phyloP scores from a whole-genome alignment of 2,797 vertebrate genomes.

The Sebastes trivittatus region DNA sequence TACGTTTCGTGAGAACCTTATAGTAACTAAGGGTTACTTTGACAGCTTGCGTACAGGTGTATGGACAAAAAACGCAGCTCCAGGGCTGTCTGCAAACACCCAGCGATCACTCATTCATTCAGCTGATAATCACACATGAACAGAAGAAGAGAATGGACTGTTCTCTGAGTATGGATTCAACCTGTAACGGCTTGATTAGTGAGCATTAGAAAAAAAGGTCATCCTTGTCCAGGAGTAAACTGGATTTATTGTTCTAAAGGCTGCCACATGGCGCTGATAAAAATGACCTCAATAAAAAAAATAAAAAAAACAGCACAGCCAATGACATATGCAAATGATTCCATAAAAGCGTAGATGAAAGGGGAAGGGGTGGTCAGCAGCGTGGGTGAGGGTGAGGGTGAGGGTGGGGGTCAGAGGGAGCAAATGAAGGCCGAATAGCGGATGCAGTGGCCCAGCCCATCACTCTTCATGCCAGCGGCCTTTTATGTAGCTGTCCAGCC shows the following conservation, averaged over 20 bases:
- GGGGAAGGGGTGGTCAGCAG: conserved; percentile 29
- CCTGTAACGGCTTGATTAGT: conserved; percentile 69
- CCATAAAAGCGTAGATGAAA: conserved; percentile 67
- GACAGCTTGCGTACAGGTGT: not conserved
- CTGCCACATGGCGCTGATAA: conserved; percentile 64
- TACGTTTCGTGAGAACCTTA: not conserved
- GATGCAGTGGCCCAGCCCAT: conserved; percentile 58
- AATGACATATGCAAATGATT: conserved; percentile 81
- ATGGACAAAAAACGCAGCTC: not conserved
- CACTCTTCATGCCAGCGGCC: conserved; percentile 71
- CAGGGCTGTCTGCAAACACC: not conserved
- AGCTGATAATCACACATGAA: conserved; percentile 39
- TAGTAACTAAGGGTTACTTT: not conserved
- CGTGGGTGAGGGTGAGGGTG: conserved; percentile 14
- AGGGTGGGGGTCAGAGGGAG: conserved; percentile 44
- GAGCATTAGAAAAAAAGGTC: conserved; percentile 67
- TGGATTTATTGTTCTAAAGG: conserved; percentile 75
- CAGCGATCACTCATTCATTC: not conserved
- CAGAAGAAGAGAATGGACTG: conserved; percentile 21
- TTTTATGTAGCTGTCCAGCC: conserved; percentile 70
- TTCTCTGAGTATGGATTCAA: conserved; percentile 23
- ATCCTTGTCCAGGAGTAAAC: conserved; percentile 73
- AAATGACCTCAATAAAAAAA: conserved; percentile 80
- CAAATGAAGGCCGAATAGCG: conserved; percentile 55
- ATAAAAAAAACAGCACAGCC: conserved; percentile 74